Conservation (phyloP, 1,140 invertebrate species). For the Octopus sinensis region DNA sequence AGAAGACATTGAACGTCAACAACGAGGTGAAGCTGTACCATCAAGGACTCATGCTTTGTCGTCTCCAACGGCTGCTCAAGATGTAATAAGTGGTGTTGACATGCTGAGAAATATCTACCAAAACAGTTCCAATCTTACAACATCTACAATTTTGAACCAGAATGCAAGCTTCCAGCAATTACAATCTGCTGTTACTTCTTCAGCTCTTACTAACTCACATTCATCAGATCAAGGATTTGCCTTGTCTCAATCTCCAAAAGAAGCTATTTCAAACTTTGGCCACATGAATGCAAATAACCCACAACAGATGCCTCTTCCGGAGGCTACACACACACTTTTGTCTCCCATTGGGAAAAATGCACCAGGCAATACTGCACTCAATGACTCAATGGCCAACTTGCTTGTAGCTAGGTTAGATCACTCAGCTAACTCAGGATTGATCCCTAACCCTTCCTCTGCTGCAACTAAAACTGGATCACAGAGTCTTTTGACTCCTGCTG, state of each 20-base stretch:
- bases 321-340: background rate
- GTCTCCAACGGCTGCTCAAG: background rate
- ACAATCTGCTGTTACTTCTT: too few species aligned
- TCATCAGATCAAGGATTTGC: background rate
- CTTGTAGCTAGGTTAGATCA: background rate
- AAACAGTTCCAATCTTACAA: too few species aligned
- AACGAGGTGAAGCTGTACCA: constrained; percentile 45
- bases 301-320: background rate
- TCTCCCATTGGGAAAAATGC: background rate
- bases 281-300: too few species aligned
- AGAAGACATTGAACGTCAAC: constrained; percentile 84
- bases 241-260: background rate
- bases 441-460: background rate
- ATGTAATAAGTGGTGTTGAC: too few species aligned
- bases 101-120: too few species aligned
- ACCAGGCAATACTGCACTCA: background rate
- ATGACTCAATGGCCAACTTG: background rate
- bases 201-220: background rate
- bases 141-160: too few species aligned
- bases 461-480: background rate
- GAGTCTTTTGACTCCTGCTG: constrained; percentile 27
- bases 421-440: background rate
- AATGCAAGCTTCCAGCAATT: too few species aligned
- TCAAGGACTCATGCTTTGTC: background rate
- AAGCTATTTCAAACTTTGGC: background rate